Conservation (phyloP, 2,888 invertebrate species). For the Empis livida region DNA sequence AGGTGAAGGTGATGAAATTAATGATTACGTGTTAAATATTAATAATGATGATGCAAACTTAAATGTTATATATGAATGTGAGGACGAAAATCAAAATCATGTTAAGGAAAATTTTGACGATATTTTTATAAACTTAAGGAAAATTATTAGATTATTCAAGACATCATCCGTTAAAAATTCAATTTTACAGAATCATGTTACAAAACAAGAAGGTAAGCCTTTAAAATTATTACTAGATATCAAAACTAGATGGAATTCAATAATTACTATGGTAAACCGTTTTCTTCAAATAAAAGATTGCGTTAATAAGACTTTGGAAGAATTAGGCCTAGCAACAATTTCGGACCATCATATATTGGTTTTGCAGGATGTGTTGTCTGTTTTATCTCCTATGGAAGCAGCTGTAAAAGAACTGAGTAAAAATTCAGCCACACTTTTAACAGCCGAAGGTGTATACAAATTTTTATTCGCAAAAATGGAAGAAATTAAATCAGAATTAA, state of each 20-base stretch:
- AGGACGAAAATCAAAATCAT: background rate
- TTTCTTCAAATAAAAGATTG: background rate
- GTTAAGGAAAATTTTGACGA: background rate
- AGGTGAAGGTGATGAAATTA: background rate
- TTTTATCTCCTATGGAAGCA: too few species aligned
- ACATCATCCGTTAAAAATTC: background rate
- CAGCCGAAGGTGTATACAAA: too few species aligned
- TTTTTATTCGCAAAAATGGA: too few species aligned
- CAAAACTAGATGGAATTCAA: background rate
- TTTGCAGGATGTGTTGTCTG: background rate
- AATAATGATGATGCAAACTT: background rate
- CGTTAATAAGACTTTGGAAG: background rate
- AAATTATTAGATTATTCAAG: too few species aligned
- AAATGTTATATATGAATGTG: background rate
- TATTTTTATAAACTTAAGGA: background rate
- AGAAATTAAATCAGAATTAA: too few species aligned
- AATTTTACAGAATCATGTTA: background rate
- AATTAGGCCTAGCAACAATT: background rate
- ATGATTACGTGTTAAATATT: background rate
- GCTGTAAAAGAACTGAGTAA: too few species aligned
- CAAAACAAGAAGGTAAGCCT: background rate
- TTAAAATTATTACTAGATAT: too few species aligned
- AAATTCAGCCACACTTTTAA: too few species aligned
- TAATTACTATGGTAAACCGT: background rate
- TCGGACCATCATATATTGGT: background rate